Evolutionary conservation across 2,888 invertebrate genomes (phyloP).

Genomic region (Phymatocera aterrima): DNA sequence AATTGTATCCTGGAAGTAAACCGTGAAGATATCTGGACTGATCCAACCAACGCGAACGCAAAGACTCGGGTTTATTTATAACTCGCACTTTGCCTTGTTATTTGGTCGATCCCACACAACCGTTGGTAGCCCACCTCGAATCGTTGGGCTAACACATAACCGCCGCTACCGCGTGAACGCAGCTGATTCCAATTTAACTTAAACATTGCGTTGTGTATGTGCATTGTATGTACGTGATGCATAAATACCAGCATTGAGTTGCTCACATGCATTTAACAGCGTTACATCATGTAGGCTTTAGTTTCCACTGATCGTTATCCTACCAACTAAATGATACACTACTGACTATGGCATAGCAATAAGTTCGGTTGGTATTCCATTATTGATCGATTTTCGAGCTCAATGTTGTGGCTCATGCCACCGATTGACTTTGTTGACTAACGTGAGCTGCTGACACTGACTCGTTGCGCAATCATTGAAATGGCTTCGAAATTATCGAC

Average conservation of each 20-base stretch:
- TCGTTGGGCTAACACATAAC: background rate
- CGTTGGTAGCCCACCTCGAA: constrained; percentile 23
- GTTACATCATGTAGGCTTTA: background rate
- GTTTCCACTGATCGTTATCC: background rate
- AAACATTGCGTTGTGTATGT: background rate
- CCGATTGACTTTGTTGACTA: background rate
- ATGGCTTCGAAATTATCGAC: background rate
- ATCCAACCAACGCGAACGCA: constrained; percentile 7
- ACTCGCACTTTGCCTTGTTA: constrained; percentile 34
- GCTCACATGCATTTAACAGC: background rate
- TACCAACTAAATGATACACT: background rate
- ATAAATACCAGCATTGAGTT: background rate
- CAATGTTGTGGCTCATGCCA: background rate
- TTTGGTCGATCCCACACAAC: constrained; percentile 35
- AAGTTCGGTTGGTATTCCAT: background rate
- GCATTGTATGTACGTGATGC: background rate
- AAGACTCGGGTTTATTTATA: constrained; percentile 38
- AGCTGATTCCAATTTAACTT: constrained; percentile 18
- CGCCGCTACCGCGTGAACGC: background rate
- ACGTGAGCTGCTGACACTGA: background rate
- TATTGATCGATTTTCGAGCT: background rate
- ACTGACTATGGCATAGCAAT: background rate
- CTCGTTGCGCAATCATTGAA: background rate
- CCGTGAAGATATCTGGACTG: constrained; percentile 2
- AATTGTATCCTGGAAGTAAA: background rate